A percentile compares a stretch with the other conserved stretches of the same genome.
Evolutionary conservation across 2,113 vertebrate genomes (phyloP).

Genomic region (Limanda limanda): DNA sequence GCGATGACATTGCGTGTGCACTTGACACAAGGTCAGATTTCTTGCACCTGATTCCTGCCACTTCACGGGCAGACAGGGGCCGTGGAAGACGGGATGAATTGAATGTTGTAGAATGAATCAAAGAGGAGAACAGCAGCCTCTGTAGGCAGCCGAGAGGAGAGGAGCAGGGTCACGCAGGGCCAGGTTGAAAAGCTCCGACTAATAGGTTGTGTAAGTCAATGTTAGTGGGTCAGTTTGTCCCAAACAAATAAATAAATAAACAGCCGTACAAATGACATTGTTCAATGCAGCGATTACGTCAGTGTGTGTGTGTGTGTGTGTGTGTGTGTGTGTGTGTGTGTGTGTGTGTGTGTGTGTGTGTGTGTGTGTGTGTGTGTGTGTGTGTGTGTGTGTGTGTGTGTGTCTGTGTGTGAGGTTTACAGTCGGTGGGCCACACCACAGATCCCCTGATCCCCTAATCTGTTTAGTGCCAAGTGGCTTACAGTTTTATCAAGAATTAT

Average conservation of each 20-base stretch:
- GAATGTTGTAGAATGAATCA: slow-evolving; percentile 43
- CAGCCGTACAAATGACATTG: slow-evolving; percentile 37
- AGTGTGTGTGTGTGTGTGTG: neutral
- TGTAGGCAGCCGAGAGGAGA: slow-evolving; percentile 27
- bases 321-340: neutral
- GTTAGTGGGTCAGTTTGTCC: slow-evolving; percentile 62
- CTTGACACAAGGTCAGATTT: slow-evolving; percentile 19
- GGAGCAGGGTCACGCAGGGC: slow-evolving; percentile 32
- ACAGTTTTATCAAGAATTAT: slow-evolving; percentile 33
- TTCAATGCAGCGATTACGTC: slow-evolving; percentile 19
- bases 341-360: neutral
- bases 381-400: neutral
- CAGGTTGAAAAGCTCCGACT: slow-evolving; percentile 49
- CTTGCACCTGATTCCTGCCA: slow-evolving; percentile 14
- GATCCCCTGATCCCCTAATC: slow-evolving; percentile 27
- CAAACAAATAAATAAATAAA: slow-evolving; percentile 41
- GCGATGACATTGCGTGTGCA: neutral
- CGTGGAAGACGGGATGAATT: slow-evolving; percentile 61
- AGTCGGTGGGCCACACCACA: slow-evolving; percentile 12
- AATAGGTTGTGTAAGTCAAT: slow-evolving; percentile 63
- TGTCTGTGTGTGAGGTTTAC: slow-evolving; percentile 8
- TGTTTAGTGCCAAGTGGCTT: slow-evolving; percentile 33
- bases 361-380: neutral
- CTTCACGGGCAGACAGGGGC: slow-evolving; percentile 38
- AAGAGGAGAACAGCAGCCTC: slow-evolving; percentile 38